Evolutionary conservation across 2,113 vertebrate genomes (phyloP).

Genomic region (Podarcis muralis): DNA sequence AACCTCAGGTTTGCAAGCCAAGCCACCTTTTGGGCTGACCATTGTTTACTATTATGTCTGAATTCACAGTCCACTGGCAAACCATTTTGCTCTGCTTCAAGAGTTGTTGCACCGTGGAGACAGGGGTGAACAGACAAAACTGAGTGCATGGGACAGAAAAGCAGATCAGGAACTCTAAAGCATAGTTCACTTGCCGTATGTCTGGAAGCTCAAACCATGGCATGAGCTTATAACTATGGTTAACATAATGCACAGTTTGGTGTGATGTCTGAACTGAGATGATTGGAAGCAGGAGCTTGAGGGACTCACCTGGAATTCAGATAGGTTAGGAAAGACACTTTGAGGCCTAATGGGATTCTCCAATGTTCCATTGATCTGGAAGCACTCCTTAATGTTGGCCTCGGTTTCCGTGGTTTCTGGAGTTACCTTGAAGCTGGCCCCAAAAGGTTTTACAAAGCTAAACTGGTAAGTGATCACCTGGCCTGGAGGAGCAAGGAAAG

Average conservation of each 20-base stretch:
- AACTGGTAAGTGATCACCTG: slow-evolving; percentile 80
- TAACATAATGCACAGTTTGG: background rate
- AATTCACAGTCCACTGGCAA: background rate
- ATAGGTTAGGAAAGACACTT: slow-evolving; percentile 69
- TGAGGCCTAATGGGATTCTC: slow-evolving; percentile 64
- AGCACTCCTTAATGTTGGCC: slow-evolving; percentile 79
- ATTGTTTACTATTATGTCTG: background rate
- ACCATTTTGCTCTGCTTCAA: background rate
- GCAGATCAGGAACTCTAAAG: background rate
- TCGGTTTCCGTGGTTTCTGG: slow-evolving; percentile 78
- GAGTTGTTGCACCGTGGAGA: background rate
- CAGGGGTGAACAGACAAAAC: too few relatives aligned
- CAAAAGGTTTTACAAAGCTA: slow-evolving; percentile 65
- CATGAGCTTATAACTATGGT: background rate
- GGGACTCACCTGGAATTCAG: slow-evolving; percentile 75
- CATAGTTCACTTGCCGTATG: background rate
- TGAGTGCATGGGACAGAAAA: background rate
- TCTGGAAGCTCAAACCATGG: background rate
- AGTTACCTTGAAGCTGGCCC: slow-evolving; percentile 76
- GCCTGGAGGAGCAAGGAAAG: slow-evolving; percentile 53
- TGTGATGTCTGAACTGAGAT: background rate
- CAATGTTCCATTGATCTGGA: slow-evolving; percentile 79
- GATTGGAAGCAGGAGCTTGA: background rate
- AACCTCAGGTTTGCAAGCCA: background rate
- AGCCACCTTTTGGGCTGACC: background rate